Evolutionary conservation across 2,797 vertebrate species (phyloP).

Genomic region (Apodemus agrarius): DNA sequence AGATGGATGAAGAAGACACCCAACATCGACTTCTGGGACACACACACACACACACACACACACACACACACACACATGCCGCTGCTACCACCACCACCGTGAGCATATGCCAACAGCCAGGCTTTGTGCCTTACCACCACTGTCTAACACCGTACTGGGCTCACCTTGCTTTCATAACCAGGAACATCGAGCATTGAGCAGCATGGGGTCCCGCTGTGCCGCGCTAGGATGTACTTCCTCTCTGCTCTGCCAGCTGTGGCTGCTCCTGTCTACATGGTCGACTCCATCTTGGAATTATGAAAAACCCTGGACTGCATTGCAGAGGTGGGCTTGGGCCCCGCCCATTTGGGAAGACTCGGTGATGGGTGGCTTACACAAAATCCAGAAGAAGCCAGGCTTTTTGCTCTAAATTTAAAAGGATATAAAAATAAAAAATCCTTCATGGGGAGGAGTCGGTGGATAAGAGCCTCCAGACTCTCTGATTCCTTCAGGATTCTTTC

Average conservation of each 20-base stretch:
- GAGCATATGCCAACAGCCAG: not conserved
- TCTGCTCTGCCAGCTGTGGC: not conserved
- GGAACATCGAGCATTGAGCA: not conserved
- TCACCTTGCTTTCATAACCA: not conserved
- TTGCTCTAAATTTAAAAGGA: not conserved
- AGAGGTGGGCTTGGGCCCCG: not conserved
- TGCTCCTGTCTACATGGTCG: not conserved
- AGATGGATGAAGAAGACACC: not conserved
- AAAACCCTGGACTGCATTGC: not conserved
- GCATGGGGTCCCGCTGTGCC: not conserved
- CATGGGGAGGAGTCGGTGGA: not conserved
- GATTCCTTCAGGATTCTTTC: not conserved
- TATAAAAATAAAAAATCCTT: not conserved
- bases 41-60: too few relatives aligned
- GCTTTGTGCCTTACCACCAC: not conserved
- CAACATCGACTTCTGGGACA: not conserved
- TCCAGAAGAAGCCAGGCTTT: not conserved
- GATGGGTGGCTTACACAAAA: not conserved
- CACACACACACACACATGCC: too few relatives aligned
- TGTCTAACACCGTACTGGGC: not conserved
- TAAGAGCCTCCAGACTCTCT: not conserved
- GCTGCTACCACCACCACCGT: not conserved
- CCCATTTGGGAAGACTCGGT: slow-evolving; percentile 10
- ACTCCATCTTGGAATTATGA: not conserved
- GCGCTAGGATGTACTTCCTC: slow-evolving; percentile 25